Conservation (phyloP, 2,888 invertebrate species). For the Eueremaeus valkanovi region DNA sequence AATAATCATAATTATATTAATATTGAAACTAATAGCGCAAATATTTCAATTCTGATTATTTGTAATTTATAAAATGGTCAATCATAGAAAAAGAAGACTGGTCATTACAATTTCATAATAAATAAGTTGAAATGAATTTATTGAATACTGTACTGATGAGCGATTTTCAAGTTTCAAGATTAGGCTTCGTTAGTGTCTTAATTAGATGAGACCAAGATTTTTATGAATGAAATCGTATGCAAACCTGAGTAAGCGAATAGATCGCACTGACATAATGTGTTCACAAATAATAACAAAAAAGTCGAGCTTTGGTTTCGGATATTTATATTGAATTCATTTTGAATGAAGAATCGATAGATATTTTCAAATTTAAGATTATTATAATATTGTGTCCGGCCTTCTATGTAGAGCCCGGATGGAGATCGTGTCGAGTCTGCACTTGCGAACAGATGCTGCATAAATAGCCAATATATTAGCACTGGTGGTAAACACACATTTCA, state of each 20-base stretch:
- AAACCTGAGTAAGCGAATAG: conserved; percentile 23
- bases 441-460: conserved; percentile 28
- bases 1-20: no score
- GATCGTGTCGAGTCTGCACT: background rate
- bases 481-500: background rate
- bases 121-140: no score
- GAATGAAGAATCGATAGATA: background rate
- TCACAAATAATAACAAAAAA: background rate
- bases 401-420: background rate
- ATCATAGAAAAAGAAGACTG: no score
- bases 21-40: no score
- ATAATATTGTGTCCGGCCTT: background rate
- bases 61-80: no score
- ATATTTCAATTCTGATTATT: no score
- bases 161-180: no score
- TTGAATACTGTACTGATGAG: no score
- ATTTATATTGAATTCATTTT: background rate
- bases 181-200: no score
- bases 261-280: conserved; percentile 16
- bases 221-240: no score
- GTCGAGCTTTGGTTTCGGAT: background rate
- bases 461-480: background rate
- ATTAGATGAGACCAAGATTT: no score
- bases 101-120: no score
- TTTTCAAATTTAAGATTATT: background rate